Evolutionary conservation across 1,140 invertebrate genomes (phyloP).

Genomic region (Papilio glaucus): DNA sequence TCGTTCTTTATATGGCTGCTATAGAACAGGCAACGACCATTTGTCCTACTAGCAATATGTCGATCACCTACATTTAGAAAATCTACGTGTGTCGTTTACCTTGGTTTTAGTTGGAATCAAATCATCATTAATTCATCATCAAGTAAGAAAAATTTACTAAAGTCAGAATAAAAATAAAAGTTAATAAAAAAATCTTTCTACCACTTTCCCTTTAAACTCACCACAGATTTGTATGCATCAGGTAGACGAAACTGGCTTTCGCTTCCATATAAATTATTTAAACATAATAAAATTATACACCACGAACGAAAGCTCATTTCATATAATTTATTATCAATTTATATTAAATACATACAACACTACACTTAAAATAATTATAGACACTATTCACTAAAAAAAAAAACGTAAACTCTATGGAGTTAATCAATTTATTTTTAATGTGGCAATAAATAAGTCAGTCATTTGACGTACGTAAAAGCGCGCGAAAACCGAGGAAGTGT

Average conservation of each 20-base stretch:
- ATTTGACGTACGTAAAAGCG: slow-evolving; percentile 10
- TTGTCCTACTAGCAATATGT: too few relatives aligned
- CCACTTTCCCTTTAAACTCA: slow-evolving; percentile 36
- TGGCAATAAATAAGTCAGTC: slow-evolving; percentile 9
- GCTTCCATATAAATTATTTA: slow-evolving; percentile 14
- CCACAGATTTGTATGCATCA: slow-evolving; percentile 47
- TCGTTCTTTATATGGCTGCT: too few relatives aligned
- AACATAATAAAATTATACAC: slow-evolving; percentile 12
- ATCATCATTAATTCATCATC: too few relatives aligned
- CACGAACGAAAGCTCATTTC: neutral
- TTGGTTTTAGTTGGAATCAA: too few relatives aligned
- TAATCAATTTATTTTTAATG: neutral
- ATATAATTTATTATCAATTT: neutral
- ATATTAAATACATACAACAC: neutral
- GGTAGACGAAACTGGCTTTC: slow-evolving; percentile 18
- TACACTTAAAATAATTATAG: neutral
- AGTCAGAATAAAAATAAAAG: too few relatives aligned
- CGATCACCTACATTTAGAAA: too few relatives aligned
- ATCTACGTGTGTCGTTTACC: too few relatives aligned
- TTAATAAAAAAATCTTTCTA: too few relatives aligned
- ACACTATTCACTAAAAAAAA: neutral
- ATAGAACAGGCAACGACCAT: too few relatives aligned
- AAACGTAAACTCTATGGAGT: neutral
- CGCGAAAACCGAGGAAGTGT: slow-evolving; percentile 11
- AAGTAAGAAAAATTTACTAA: too few relatives aligned